Evolutionary conservation across 2,888 invertebrate species (phyloP).

Genomic region (Tineola bisselliella): DNA sequence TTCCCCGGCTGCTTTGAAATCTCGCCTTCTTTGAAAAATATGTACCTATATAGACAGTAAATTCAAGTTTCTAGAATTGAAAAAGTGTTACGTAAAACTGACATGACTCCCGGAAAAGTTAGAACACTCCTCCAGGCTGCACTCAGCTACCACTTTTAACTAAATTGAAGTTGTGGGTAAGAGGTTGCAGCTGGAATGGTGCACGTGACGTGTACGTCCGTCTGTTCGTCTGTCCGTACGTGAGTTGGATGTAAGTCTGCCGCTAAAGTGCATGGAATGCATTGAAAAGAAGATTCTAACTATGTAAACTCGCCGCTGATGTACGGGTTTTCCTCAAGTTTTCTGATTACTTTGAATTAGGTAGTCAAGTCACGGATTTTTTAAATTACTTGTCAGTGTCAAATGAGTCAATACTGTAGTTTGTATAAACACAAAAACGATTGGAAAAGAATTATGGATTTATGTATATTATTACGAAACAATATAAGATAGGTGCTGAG

Average conservation of each 20-base stretch:
- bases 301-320: slow-evolving; percentile 2
- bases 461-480: too few relatives aligned
- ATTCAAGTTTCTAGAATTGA: background rate
- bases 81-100: background rate
- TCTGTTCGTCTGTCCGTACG: slow-evolving; percentile 48
- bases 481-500: too few relatives aligned
- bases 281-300: background rate
- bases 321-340: background rate
- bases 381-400: background rate
- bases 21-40: background rate
- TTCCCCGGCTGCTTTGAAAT: background rate
- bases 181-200: slow-evolving; percentile 28
- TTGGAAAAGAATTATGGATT: too few relatives aligned
- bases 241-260: slow-evolving; percentile 40
- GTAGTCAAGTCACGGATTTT: background rate
- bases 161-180: slow-evolving; percentile 59
- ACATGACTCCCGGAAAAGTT: slow-evolving; percentile 24
- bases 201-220: slow-evolving; percentile 50
- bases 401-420: too few relatives aligned
- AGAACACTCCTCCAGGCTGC: slow-evolving; percentile 38
- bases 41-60: background rate
- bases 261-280: slow-evolving; percentile 12
- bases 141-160: slow-evolving; percentile 58
- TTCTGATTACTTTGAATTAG: background rate
- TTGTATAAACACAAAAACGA: too few relatives aligned